Evolutionary conservation across 2,888 invertebrate species (phyloP).

Genomic region (Nemapogon koenigi): DNA sequence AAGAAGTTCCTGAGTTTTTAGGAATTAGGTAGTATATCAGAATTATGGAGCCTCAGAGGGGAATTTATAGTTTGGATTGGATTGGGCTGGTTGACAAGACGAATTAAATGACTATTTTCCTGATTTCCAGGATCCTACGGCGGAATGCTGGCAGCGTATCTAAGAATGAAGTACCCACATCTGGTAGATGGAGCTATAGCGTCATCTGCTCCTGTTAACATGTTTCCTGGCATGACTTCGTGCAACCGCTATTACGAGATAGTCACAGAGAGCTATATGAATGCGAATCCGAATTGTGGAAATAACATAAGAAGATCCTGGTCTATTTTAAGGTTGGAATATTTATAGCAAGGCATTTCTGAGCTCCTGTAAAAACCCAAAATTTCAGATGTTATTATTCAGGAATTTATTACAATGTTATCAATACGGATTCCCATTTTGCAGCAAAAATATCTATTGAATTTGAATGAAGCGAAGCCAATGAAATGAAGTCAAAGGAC

Average conservation of each 20-base stretch:
- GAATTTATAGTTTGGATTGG: no score
- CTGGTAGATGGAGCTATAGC: conserved; percentile 80
- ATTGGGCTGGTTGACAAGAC: no score
- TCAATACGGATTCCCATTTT: no score
- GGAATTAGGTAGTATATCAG: not conserved
- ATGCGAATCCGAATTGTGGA: conserved; percentile 59
- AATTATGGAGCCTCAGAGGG: no score
- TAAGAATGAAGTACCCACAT: conserved; percentile 88
- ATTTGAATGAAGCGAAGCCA: no score
- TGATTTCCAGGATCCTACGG: conserved; percentile 80
- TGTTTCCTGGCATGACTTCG: conserved; percentile 74
- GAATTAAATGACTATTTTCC: no score
- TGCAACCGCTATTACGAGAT: conserved; percentile 74
- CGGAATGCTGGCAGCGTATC: conserved; percentile 81
- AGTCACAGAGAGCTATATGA: conserved; percentile 70
- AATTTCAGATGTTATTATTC: no score
- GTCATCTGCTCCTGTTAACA: conserved; percentile 81
- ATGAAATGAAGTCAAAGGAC: no score
- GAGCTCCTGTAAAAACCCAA: no score
- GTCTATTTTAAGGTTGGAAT: conserved; percentile 71
- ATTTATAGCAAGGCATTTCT: no score
- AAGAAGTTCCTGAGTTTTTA: not conserved
- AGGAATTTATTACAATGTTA: no score
- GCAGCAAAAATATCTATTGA: no score
- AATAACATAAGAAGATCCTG: conserved; percentile 74